phyloP scores from a whole-genome alignment of 2,797 vertebrate genomes.

The Manis pentadactyla region DNA sequence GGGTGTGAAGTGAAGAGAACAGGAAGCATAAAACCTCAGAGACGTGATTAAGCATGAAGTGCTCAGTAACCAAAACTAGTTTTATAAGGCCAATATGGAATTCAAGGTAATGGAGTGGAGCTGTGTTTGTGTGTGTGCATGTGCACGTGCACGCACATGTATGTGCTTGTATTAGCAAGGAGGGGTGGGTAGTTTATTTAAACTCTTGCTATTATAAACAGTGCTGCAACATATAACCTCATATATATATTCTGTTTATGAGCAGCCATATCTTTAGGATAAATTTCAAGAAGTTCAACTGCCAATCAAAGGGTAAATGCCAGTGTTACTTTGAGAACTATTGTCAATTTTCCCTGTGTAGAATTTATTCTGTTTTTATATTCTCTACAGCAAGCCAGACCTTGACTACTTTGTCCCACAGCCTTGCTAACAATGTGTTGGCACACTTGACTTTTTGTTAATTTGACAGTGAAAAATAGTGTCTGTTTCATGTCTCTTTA shows the following conservation, averaged over 20 bases:
- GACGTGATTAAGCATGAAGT: not conserved
- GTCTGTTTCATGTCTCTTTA: not conserved
- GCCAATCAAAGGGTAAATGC: not conserved
- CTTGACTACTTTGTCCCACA: not conserved
- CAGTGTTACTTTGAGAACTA: slow-evolving; percentile 2
- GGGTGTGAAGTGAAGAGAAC: not conserved
- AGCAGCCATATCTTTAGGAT: not conserved
- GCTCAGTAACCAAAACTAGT: not conserved
- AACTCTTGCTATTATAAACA: slow-evolving; percentile 15
- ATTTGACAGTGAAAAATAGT: not conserved
- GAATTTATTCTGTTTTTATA: not conserved
- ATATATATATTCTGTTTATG: not conserved
- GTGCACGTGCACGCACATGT: fast-evolving
- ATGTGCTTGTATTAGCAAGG: not conserved
- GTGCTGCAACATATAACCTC: not conserved
- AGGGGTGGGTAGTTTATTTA: not conserved
- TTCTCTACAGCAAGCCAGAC: not conserved
- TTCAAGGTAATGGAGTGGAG: not conserved
- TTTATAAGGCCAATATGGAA: not conserved
- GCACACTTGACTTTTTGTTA: slow-evolving; percentile 16
- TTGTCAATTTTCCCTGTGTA: not conserved
- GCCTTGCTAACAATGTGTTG: not conserved
- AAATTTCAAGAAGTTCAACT: not conserved
- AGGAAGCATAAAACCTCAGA: not conserved
- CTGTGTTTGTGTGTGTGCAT: not conserved